Conservation (phyloP, 2,797 vertebrate genomes). For the Pseudopleuronectes americanus region DNA sequence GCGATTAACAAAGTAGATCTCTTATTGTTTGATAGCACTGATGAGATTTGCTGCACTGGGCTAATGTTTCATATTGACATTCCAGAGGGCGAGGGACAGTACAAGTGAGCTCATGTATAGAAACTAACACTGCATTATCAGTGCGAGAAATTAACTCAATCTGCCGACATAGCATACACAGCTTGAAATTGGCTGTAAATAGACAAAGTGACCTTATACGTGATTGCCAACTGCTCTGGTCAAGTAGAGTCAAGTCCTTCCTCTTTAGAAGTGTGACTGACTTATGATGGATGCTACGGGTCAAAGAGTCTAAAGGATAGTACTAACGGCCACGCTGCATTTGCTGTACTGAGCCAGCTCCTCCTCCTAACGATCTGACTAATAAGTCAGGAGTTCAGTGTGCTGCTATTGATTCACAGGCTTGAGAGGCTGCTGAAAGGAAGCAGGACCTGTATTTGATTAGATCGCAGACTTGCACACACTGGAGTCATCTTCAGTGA, state of each 20-base stretch:
- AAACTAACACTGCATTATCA: slow-evolving; percentile 12
- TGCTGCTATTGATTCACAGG: slow-evolving; percentile 54
- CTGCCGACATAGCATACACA: not conserved
- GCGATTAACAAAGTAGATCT: slow-evolving; percentile 52
- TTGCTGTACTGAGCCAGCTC: slow-evolving; percentile 54
- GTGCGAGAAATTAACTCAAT: not conserved
- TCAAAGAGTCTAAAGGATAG: slow-evolving; percentile 49
- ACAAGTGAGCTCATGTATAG: slow-evolving; percentile 23
- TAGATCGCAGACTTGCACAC: slow-evolving; percentile 44
- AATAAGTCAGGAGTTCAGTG: slow-evolving; percentile 57
- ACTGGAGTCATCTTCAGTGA: slow-evolving; percentile 20
- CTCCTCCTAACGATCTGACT: slow-evolving; percentile 67
- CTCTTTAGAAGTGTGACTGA: slow-evolving; percentile 39
- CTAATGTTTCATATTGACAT: slow-evolving; percentile 35
- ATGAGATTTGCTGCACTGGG: slow-evolving; percentile 38
- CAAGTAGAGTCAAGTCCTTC: slow-evolving; percentile 45
- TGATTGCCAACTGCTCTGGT: slow-evolving; percentile 32
- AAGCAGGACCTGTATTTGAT: slow-evolving; percentile 44
- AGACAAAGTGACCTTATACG: not conserved
- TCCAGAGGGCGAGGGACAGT: slow-evolving; percentile 42
- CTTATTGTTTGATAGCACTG: slow-evolving; percentile 45
- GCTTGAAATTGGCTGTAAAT: slow-evolving; percentile 12
- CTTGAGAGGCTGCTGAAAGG: slow-evolving; percentile 45
- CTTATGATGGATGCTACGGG: slow-evolving; percentile 37
- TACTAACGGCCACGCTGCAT: slow-evolving; percentile 60